Base-by-base conservation (phyloP, 1,140 invertebrate genomes). In the Anastatus disparis region DNA sequence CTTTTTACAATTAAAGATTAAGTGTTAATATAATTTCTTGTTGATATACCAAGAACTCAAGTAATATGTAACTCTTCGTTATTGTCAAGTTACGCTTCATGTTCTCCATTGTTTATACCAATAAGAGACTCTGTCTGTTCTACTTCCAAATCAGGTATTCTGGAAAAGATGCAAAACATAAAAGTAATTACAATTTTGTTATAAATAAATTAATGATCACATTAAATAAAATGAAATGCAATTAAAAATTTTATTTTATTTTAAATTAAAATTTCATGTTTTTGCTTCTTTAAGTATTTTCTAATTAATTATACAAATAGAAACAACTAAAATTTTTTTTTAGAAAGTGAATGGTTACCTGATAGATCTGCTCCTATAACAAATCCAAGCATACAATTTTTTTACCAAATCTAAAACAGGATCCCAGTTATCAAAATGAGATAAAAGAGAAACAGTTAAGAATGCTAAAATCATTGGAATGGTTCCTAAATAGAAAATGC, bases 371-470 rank as follows among this genome's bases (percentile, higher is more conserved):
- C 82, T 82, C 77, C 81, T 86, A 48, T 82, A 83, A 74, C 87
- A 87, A 53, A 87, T 80, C 83, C 87, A 91, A 35, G 89, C 73
- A 74, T 90, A 85, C 61, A 89, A 72, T 75, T 89, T 89, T 81
- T 90, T 91, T 44, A 92, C 80, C 10, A 90, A 78, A 74, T 91
- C 87, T 79, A 90, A 82, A 8, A 94, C 88, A 56, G 95, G 94
- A 87, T 97, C 95, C 89, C 92, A 93, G 79, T 93, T 93, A 78
- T 96, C 93, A 78, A 93, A 95, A 82, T 95, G 91, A 38, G 92
- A 90, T 35, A 96, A 82, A 59, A 94, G 79, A 46, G 90, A 91
- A 7, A 95, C 89, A 55, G 90, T 89, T 65, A 95, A 84, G 81
- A 96, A 94, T 63, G 93, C 89, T 22, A 94, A 52, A 74, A 95